Evolutionary conservation across 1,140 invertebrate genomes (phyloP), one percentile per base, ranked within the genome.

Genomic region (Mya arenaria): DNA sequence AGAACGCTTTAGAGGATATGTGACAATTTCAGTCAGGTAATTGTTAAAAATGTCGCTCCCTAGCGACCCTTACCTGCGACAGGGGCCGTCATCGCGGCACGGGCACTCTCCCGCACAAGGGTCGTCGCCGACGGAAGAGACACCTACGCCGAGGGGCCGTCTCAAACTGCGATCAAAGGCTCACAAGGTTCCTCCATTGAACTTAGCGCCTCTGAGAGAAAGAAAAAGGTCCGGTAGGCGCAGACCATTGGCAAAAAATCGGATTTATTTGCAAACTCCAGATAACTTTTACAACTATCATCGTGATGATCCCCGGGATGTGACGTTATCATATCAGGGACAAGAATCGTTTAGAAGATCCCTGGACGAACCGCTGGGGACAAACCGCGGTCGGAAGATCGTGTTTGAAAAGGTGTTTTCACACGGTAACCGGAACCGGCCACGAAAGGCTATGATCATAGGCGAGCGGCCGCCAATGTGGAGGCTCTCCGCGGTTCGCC

Each of bases 371-470:
- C 63, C 65, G 0, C n/a, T 32, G 25, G 30, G 34, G 17, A 17
- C 25, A 23, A 39, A 30, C 8, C 34, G 28, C 32, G 77, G 77
- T 10, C 77, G 77, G 2, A 80, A 80, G 62, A 36, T 80, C 4
- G 77, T 80, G 3, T 80, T 60, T 32, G 55, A 71, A 30, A 80
- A 60, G 15, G 19, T 60, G n/a, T 69, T 80, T 58, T 23, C 48
- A 0, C n/a, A 25, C 44, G 23, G 10, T 0, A 58, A 71, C 25
- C 5, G 10, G 10, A 15, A 73, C n/a, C 37, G 28, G 28, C 17
- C 5, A 10, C 30, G 36, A 17, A 80, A 80, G 44, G 77, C 63
- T 5, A 80, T 80, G 77, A 71, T 80, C 17, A 80, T 80, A 32
- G 77, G 77, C 0, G 77, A 80, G 41, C 48, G 77, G 32, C 65